Evolutionary conservation across 2,113 vertebrate species (phyloP), one percentile per base, ranked within the genome.

Genomic region (Leptobrachium ailaonicum): DNA sequence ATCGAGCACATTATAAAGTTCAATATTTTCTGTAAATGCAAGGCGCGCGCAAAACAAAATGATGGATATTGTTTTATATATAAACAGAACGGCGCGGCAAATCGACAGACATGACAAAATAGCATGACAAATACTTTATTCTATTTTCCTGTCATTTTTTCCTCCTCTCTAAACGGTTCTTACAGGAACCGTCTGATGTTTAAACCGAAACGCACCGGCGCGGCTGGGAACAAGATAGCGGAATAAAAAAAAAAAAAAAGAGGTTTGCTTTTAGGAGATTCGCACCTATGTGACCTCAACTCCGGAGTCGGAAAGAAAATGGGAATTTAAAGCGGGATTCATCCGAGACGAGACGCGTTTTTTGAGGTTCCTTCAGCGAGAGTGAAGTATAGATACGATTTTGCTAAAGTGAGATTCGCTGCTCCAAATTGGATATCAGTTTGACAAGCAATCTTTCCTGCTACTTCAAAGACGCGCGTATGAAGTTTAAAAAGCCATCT

Each of bases 381-480:
- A 75, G 66, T 75, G 79, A 80, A 69, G 64, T 74, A 74, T 75
- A 80, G 71, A 80, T 75, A 75, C 66, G 64, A 80, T 80, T 80
- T 80, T 58, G 78, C 78, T 74, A 80, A 80, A 80, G 71, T 73
- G 70, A 66, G 78, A 80, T 67, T 74, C 63, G 32, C 45, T 32
- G 71, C 71, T 73, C 41, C 60, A 80, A 80, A 80, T 80, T 80
- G 79, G 64, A 80, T 80, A 74, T 80, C 79, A 75, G 75, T 80
- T 75, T 80, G 79, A 80, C 79, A 80, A 68, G 79, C 79, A 75
- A 80, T 74, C 72, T 80, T 69, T 80, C 79, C 79, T 68, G 72
- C 75, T 80, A 74, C 79, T 80, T 80, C 79, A 80, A 80, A 80
- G 79, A 74, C 14, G 79, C 79, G 74, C 67, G 72, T 69, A 68